phyloP scores from a whole-genome alignment of 2,113 vertebrate genomes.

The Sakesphorus luctuosus region DNA sequence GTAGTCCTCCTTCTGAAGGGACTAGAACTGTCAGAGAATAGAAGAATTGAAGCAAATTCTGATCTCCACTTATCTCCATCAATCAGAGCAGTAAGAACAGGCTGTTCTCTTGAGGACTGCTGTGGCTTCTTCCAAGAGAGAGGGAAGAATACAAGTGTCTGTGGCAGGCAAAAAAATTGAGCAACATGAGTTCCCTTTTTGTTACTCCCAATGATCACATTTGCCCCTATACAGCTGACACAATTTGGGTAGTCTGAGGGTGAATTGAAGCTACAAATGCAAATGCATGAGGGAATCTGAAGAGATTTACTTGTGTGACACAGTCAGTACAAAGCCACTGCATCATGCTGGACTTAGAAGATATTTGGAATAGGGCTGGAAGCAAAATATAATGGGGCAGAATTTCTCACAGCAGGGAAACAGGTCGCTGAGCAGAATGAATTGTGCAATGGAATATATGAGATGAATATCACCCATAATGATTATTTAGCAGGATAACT shows the following conservation, averaged over 20 bases:
- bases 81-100: not conserved
- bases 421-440: not conserved
- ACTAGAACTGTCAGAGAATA: not conserved
- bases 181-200: not conserved
- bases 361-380: not conserved
- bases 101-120: not conserved
- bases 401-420: not conserved
- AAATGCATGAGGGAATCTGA: not conserved
- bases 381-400: not conserved
- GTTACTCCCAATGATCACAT: not conserved
- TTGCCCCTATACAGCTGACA: not conserved
- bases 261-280: conserved; percentile 15
- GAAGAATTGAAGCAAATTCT: not conserved
- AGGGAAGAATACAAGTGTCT: not conserved
- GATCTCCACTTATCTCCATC: not conserved
- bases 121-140: not conserved
- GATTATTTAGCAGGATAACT: not conserved
- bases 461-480: not conserved
- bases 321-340: not conserved
- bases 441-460: not conserved
- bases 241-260: not conserved
- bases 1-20: not conserved
- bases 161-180: not conserved
- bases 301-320: not conserved
- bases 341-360: not conserved